Percentiles rank a stretch among this genome's conserved stretches.
phyloP scores from a whole-genome alignment of 2,888 invertebrate genomes.

The Eucriotettix oculatus region DNA sequence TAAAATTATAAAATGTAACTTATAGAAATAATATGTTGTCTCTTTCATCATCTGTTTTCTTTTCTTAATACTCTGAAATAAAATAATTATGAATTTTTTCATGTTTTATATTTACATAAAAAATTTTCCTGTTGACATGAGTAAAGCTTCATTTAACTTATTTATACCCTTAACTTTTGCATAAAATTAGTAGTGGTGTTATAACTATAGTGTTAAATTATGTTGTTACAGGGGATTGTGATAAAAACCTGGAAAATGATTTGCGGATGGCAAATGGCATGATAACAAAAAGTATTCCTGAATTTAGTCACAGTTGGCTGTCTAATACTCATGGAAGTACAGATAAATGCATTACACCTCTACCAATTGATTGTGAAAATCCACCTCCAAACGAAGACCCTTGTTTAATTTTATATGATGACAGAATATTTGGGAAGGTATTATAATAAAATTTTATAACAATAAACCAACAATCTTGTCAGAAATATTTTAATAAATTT shows the following conservation, averaged over 20 bases:
- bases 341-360: not conserved
- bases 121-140: no score
- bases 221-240: constrained; percentile 23
- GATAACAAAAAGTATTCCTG: constrained; percentile 32
- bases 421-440: constrained; percentile 1
- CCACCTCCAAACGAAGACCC: constrained; percentile 45
- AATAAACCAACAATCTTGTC: no score
- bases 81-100: no score
- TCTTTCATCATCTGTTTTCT: not conserved
- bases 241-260: constrained; percentile 22
- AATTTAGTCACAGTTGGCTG: constrained; percentile 39
- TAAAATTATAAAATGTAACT: not conserved
- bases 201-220: no score
- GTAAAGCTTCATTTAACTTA: no score
- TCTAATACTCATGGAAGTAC: constrained; percentile 12
- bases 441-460: no score
- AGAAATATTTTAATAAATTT: no score
- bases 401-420: constrained; percentile 44
- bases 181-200: no score
- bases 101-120: no score
- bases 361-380: constrained; percentile 18
- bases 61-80: not conserved
- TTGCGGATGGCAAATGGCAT: constrained; percentile 18
- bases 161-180: no score
- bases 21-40: not conserved